phyloP scores from a whole-genome alignment of 2,797 vertebrate species.

The Poecile montanus region DNA sequence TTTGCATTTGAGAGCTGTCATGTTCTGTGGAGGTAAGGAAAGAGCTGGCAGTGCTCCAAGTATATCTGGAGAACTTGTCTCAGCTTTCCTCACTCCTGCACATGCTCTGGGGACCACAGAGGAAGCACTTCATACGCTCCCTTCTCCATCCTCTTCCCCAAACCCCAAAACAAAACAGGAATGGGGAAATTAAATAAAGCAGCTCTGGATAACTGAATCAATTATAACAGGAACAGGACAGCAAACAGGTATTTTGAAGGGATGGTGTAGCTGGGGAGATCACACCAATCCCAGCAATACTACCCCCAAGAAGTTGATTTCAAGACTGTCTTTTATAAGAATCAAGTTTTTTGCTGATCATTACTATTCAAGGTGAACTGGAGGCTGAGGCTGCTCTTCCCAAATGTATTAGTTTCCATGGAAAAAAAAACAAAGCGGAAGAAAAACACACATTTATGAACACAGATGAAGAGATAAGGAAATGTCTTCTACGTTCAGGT shows the following conservation, averaged over 20 bases:
- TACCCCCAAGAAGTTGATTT: background rate
- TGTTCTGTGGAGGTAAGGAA: background rate
- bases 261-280: background rate
- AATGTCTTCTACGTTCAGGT: background rate
- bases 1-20: background rate
- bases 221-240: background rate
- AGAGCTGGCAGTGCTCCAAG: background rate
- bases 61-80: background rate
- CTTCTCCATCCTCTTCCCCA: background rate
- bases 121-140: accelerated
- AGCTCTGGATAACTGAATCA: background rate
- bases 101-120: accelerated
- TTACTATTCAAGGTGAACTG: background rate
- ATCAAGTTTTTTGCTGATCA: background rate
- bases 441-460: background rate
- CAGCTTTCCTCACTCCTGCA: background rate
- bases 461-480: background rate
- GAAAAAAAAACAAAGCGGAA: constrained; percentile 7
- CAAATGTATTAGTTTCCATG: background rate
- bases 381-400: background rate
- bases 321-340: background rate
- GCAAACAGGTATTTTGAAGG: background rate
- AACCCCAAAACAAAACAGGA: background rate
- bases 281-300: background rate
- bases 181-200: background rate